Conservation (phyloP, 2,113 vertebrate genomes). For the Psettodes erumei region DNA sequence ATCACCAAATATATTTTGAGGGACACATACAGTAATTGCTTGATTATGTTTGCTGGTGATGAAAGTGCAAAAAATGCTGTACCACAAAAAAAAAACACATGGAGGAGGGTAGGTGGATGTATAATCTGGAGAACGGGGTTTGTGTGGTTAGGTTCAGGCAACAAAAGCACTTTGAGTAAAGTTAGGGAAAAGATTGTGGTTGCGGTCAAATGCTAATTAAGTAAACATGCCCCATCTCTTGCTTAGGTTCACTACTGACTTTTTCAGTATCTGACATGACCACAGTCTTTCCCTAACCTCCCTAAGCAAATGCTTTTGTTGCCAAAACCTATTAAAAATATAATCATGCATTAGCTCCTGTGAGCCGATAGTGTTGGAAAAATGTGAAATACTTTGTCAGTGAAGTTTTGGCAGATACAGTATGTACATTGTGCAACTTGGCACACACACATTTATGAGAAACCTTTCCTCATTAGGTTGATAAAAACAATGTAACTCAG, state of each 20-base stretch:
- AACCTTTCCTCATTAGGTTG: not conserved
- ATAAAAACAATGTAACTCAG: not conserved
- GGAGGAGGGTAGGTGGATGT: not conserved
- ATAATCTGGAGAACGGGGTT: not conserved
- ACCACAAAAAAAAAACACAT: no score
- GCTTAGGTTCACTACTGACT: not conserved
- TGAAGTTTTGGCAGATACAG: not conserved
- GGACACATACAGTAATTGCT: not conserved
- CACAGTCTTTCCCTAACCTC: not conserved
- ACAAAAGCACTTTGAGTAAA: not conserved
- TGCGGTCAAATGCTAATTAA: not conserved
- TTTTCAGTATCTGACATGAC: not conserved
- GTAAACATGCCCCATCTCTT: not conserved
- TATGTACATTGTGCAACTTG: not conserved
- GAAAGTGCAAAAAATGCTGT: not conserved
- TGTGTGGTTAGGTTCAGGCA: not conserved
- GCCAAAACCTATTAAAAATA: not conserved
- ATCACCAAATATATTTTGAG: not conserved
- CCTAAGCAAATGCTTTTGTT: not conserved
- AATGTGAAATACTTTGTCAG: not conserved
- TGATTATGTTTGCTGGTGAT: not conserved
- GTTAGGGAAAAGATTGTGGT: not conserved
- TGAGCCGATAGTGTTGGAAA: not conserved
- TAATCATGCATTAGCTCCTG: not conserved
- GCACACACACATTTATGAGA: not conserved